Conservation (phyloP, 2,113 vertebrate genomes). For the Stomatorhinus ivindoensis region DNA sequence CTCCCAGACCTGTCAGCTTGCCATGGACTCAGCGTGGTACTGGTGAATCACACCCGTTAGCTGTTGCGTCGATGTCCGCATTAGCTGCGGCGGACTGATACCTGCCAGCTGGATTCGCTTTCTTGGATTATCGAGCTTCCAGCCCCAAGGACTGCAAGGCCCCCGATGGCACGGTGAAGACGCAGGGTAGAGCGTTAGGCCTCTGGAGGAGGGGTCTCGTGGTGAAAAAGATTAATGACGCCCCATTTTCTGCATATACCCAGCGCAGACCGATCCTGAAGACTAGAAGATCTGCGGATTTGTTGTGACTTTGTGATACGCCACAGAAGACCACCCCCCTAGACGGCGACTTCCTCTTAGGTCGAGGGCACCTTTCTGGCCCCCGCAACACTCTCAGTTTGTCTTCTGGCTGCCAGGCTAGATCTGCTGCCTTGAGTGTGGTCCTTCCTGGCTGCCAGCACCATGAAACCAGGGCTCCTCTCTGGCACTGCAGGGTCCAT, state of each 20-base stretch:
- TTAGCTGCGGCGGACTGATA: background rate
- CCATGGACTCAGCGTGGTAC: background rate
- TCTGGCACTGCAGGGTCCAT: background rate
- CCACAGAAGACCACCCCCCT: background rate
- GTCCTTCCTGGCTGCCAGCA: background rate
- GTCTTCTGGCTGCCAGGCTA: background rate
- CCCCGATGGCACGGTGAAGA: background rate
- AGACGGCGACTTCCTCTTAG: background rate
- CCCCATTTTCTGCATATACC: background rate
- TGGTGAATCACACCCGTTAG: background rate
- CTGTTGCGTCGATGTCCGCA: background rate
- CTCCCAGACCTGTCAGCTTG: background rate
- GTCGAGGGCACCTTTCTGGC: conserved; percentile 17
- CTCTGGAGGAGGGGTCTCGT: background rate
- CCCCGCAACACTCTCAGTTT: background rate
- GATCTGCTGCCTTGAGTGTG: background rate
- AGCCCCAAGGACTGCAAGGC: background rate
- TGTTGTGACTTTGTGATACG: background rate
- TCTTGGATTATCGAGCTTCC: background rate
- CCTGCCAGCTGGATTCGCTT: background rate
- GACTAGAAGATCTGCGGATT: background rate
- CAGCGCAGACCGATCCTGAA: background rate
- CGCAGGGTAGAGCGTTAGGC: background rate
- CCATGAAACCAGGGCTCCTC: background rate
- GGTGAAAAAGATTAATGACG: background rate